phyloP scores from a whole-genome alignment of 2,888 invertebrate genomes.

The Troides helena region DNA sequence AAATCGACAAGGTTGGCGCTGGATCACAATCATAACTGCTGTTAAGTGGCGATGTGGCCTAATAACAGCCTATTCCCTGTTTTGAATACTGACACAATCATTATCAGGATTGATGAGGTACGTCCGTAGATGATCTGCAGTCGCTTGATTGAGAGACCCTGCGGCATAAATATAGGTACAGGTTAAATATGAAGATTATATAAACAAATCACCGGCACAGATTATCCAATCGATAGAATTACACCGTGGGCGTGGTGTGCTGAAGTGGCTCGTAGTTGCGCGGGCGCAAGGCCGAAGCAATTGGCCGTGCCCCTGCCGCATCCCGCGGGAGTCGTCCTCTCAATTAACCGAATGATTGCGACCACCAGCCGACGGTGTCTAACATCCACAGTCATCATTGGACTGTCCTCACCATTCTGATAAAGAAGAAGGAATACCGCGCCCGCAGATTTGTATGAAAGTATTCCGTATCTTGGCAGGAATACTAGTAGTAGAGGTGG shows the following conservation, averaged over 20 bases:
- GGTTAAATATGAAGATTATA: neutral
- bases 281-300: constrained; percentile 43
- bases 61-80: no score
- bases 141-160: no score
- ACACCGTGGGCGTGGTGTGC: constrained; percentile 20
- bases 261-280: constrained; percentile 1
- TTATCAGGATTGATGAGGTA: no score
- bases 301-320: constrained; percentile 40
- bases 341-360: constrained; percentile 31
- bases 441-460: no score
- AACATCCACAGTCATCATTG: neutral
- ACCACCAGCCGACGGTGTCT: constrained; percentile 17
- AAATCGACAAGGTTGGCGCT: no score
- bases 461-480: no score
- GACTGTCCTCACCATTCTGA: neutral
- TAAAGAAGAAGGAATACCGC: no score
- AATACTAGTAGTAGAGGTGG: no score
- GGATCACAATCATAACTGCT: no score
- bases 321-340: constrained; percentile 39
- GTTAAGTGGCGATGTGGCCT: no score
- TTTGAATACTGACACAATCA: no score
- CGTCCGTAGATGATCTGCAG: no score
- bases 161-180: neutral
- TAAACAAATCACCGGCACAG: constrained; percentile 15
- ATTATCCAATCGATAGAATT: constrained; percentile 21